Evolutionary conservation across 2,797 vertebrate species (phyloP).

Genomic region (Taeniopygia guttata): DNA sequence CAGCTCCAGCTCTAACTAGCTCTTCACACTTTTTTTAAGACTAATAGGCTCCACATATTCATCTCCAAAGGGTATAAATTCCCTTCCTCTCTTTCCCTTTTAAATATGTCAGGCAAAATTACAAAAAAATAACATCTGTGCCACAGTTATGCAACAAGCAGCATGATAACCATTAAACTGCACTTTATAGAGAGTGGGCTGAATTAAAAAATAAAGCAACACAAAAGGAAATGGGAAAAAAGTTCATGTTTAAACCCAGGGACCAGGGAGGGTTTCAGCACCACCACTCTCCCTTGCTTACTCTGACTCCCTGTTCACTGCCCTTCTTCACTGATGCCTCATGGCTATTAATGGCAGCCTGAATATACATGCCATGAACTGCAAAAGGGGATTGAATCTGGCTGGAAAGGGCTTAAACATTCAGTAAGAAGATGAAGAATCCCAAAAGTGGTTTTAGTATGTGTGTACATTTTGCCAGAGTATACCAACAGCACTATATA

Average conservation of each 20-base stretch:
- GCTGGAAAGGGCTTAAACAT: neutral
- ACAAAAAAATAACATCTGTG: conserved; percentile 51
- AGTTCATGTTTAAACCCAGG: neutral
- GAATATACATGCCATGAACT: neutral
- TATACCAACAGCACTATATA: neutral
- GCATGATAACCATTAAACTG: neutral
- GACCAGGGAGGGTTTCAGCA: neutral
- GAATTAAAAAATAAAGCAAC: neutral
- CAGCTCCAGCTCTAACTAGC: conserved; percentile 37
- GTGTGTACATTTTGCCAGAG: neutral
- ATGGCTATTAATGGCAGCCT: neutral
- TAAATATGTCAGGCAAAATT: conserved; percentile 32
- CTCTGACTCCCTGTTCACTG: neutral
- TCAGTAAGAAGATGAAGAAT: neutral
- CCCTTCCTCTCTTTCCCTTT: conserved; percentile 33
- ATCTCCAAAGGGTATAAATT: conserved; percentile 43
- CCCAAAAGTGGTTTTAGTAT: neutral
- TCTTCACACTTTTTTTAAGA: conserved; percentile 59
- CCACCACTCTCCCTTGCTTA: neutral
- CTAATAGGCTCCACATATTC: conserved; percentile 48
- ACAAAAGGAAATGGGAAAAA: neutral
- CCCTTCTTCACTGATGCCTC: neutral
- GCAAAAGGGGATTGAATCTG: neutral
- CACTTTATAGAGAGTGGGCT: neutral
- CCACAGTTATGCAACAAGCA: conserved; percentile 41